These are phyloP conservation scores for Lasioglossum albipes DNA, from an alignment of 1,140 invertebrate species.

Conservation along the genomic window DNA sequence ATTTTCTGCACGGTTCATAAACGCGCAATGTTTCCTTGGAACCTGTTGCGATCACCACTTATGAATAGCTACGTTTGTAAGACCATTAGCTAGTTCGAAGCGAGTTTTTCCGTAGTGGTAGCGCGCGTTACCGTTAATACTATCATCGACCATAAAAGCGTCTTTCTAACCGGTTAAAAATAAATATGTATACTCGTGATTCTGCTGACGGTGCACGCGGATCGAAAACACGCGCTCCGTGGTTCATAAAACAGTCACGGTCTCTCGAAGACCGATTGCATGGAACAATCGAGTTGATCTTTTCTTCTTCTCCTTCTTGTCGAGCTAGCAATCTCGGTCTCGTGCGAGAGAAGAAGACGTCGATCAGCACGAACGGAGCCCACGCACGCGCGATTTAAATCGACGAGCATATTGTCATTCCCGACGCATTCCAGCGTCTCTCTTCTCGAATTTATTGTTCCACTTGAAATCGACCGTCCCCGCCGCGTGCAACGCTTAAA, in stretches of 20 bases:
- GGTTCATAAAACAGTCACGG: conserved; percentile 1
- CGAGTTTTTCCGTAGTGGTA: not conserved
- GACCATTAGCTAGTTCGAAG: not conserved
- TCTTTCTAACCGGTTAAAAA: conserved; percentile 22
- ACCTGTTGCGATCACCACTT: not conserved
- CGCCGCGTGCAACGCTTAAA: conserved; percentile 53
- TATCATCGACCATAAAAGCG: conserved; percentile 8
- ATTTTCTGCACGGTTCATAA: no score
- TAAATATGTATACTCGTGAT: conserved; percentile 12
- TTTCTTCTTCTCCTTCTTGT: no score
- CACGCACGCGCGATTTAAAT: conserved; percentile 46
- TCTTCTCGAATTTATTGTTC: conserved; percentile 55
- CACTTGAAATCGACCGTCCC: conserved; percentile 53
- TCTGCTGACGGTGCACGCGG: not conserved
- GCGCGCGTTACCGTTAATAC: not conserved
- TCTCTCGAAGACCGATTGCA: not conserved
- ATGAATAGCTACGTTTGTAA: no score
- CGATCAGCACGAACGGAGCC: not conserved
- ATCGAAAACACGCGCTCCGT: not conserved
- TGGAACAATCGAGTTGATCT: conserved; percentile 24
- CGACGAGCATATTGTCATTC: conserved; percentile 58
- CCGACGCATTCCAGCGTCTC: conserved; percentile 45
- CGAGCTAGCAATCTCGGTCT: no score
- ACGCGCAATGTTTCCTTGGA: not conserved
- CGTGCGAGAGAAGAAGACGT: no score